These are phyloP conservation scores for Barnardius zonarius DNA, from an alignment of 2,113 vertebrate genomes.

Conservation along the genomic window DNA sequence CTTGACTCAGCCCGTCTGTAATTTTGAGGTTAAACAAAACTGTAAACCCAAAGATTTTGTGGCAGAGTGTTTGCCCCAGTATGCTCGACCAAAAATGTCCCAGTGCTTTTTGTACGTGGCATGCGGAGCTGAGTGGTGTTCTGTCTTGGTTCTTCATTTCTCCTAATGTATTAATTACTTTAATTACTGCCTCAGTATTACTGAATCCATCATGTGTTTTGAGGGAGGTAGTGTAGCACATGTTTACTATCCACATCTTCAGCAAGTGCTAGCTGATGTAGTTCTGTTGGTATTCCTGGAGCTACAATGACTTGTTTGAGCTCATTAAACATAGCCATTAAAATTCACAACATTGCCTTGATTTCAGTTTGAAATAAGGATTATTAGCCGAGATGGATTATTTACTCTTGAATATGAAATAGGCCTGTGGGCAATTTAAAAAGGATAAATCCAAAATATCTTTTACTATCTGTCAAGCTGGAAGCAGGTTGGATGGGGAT, in stretches of 20 bases:
- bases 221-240: not conserved
- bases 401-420: conserved; percentile 10
- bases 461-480: not conserved
- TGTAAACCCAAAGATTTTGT: not conserved
- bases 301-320: not conserved
- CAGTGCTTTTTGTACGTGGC: not conserved
- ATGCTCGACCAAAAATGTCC: not conserved
- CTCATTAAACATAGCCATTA: not conserved
- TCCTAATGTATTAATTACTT: not conserved
- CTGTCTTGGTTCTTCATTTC: not conserved
- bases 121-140: not conserved
- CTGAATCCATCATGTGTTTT: not conserved
- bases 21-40: conserved; percentile 12
- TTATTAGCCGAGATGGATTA: not conserved
- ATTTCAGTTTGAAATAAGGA: not conserved
- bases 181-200: not conserved
- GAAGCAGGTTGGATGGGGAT: not conserved
- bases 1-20: conserved; percentile 1
- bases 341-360: not conserved
- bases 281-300: not conserved
- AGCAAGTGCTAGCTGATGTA: not conserved
- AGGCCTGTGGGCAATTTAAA: not conserved
- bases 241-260: not conserved
- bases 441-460: not conserved
- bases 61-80: not conserved